Evolutionary conservation across 2,888 invertebrate genomes (phyloP).

Genomic region (Dryomyza anilis): DNA sequence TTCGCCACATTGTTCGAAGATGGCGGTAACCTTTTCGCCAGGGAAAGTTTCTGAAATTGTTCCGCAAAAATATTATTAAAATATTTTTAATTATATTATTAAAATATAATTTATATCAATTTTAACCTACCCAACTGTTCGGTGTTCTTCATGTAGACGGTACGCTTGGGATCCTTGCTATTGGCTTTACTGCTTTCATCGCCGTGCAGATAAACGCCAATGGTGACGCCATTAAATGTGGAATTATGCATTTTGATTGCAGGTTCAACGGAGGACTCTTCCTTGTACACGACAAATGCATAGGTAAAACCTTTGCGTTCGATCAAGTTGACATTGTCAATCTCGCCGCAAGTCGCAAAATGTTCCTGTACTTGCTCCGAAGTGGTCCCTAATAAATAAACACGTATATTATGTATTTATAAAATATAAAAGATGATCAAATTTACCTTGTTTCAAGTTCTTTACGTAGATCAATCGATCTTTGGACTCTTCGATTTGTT

Average conservation of each 20-base stretch:
- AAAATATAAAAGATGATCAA: background rate
- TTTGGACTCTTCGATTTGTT: constrained; percentile 24
- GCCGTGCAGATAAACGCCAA: constrained; percentile 38
- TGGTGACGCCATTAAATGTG: constrained; percentile 38
- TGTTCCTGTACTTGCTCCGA: constrained; percentile 36
- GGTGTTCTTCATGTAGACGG: constrained; percentile 41
- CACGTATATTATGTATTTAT: background rate
- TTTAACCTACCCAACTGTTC: constrained; percentile 30
- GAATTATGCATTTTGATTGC: constrained; percentile 43
- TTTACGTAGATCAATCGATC: constrained; percentile 36
- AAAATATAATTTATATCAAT: background rate
- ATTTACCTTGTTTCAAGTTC: constrained; percentile 31
- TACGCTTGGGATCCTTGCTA: constrained; percentile 34
- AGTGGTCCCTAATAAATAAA: constrained; percentile 25
- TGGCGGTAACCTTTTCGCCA: constrained; percentile 34
- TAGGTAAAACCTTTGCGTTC: constrained; percentile 1
- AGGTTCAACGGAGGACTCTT: constrained; percentile 20
- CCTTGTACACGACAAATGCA: constrained; percentile 41
- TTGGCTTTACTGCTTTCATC: background rate
- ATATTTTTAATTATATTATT: background rate
- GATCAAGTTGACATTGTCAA: constrained; percentile 33
- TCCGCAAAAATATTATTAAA: background rate
- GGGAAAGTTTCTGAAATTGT: constrained; percentile 21
- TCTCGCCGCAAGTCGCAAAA: constrained; percentile 43
- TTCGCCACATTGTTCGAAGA: constrained; percentile 47